phyloP scores from a whole-genome alignment of 2,888 invertebrate genomes.

The Opisthograptis luteolata region DNA sequence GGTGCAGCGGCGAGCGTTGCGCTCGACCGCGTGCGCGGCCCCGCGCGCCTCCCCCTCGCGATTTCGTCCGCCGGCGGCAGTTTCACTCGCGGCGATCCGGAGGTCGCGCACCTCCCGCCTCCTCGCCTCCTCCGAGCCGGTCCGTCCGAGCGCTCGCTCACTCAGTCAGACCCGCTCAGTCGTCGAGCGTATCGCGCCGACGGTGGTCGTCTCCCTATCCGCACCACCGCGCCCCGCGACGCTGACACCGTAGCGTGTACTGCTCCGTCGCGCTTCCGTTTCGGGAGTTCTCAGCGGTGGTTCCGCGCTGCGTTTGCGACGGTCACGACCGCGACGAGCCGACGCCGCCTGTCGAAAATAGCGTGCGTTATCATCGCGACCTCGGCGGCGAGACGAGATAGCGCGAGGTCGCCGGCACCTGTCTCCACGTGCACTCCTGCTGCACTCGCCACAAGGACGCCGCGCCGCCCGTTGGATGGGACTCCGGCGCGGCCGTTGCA shows the following conservation, averaged over 20 bases:
- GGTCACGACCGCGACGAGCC: constrained; percentile 66
- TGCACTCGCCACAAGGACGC: constrained; percentile 54
- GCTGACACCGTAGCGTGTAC: constrained; percentile 34
- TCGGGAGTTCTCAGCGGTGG: constrained; percentile 64
- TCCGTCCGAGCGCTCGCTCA: constrained; percentile 44
- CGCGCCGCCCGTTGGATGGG: constrained; percentile 33
- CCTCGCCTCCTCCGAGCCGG: constrained; percentile 60
- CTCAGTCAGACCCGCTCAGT: constrained; percentile 68
- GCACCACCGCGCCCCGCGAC: background rate
- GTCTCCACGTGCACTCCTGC: constrained; percentile 68
- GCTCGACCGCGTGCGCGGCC: constrained; percentile 77
- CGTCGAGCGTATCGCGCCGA: constrained; percentile 79
- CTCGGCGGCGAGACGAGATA: constrained; percentile 80
- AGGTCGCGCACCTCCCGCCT: constrained; percentile 75
- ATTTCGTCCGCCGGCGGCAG: constrained; percentile 66
- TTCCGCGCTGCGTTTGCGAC: constrained; percentile 71
- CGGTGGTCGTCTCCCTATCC: constrained; percentile 57
- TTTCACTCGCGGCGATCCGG: constrained; percentile 74
- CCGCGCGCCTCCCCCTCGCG: constrained; percentile 55
- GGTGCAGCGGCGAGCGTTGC: constrained; percentile 75
- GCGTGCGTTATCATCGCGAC: constrained; percentile 81
- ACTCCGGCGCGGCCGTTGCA: constrained; percentile 12
- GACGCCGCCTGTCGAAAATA: constrained; percentile 71
- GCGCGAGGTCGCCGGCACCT: constrained; percentile 81
- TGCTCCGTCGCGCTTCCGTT: constrained; percentile 55